phyloP scores from a whole-genome alignment of 1,140 invertebrate genomes.

The Atta texana region DNA sequence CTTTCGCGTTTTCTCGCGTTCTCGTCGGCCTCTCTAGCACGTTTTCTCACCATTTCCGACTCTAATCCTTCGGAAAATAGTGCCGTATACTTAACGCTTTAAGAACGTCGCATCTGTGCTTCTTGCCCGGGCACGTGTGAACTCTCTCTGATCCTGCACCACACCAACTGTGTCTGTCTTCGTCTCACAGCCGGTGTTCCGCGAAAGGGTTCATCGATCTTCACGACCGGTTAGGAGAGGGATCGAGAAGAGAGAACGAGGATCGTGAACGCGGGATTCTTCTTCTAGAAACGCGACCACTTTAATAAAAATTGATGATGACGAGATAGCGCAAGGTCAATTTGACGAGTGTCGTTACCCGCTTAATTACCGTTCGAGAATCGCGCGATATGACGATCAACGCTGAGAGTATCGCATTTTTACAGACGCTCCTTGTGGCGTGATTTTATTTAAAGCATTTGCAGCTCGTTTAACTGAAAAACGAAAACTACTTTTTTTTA shows the following conservation, averaged over 20 bases:
- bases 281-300: conserved; percentile 20
- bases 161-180: conserved; percentile 15
- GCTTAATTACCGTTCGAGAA: conserved; percentile 68
- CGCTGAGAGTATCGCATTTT: conserved; percentile 42
- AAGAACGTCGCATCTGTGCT: conserved; percentile 72
- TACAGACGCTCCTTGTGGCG: neutral
- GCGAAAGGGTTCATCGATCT: conserved; percentile 72
- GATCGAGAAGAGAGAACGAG: conserved; percentile 32
- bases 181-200: conserved; percentile 13
- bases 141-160: conserved; percentile 35
- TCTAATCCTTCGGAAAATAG: conserved; percentile 74
- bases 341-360: conserved; percentile 72
- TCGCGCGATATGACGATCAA: conserved; percentile 25
- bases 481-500: neutral
- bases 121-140: conserved; percentile 66
- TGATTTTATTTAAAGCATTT: conserved; percentile 2
- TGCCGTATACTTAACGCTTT: conserved; percentile 73
- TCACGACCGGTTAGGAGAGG: conserved; percentile 3
- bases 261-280: conserved; percentile 33
- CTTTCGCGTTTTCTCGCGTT: neutral
- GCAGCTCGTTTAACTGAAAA: neutral
- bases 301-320: conserved; percentile 73
- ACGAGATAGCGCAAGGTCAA: conserved; percentile 59
- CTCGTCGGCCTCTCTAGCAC: neutral
- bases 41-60: conserved; percentile 66